These are phyloP conservation scores for Edolisoma coerulescens DNA, from an alignment of 2,113 vertebrate genomes.

Conservation along the genomic window DNA sequence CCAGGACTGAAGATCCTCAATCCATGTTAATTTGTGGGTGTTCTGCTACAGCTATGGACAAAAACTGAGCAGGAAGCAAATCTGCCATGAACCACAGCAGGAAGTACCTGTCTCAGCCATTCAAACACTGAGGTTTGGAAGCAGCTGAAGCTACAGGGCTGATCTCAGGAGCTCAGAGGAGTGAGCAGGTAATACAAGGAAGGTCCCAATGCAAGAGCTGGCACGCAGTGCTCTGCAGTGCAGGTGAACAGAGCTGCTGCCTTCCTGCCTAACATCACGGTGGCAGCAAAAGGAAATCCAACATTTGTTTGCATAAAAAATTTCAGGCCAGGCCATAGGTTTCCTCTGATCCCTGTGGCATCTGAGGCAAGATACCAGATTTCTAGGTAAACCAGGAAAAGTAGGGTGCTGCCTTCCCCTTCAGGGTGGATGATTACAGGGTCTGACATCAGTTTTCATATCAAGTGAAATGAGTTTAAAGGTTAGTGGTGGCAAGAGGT, in stretches of 20 bases:
- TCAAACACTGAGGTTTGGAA: not conserved
- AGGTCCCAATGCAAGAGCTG: not conserved
- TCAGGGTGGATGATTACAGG: not conserved
- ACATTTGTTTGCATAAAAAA: not conserved
- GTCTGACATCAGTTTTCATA: not conserved
- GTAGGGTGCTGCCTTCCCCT: not conserved
- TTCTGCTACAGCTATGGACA: not conserved
- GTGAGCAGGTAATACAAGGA: rapidly evolving
- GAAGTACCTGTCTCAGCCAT: not conserved
- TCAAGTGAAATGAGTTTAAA: not conserved
- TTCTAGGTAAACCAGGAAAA: not conserved
- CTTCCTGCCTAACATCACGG: not conserved
- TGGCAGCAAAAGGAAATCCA: not conserved
- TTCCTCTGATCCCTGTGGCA: not conserved
- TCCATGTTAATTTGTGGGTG: rapidly evolving
- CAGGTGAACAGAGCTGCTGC: not conserved
- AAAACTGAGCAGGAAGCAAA: not conserved
- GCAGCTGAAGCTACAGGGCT: not conserved
- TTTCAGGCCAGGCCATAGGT: not conserved
- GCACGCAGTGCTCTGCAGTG: rapidly evolving
- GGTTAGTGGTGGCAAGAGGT: not conserved
- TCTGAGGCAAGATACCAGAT: not conserved
- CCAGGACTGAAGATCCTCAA: not conserved
- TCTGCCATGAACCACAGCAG: rapidly evolving
- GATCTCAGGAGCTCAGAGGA: not conserved